Evolutionary conservation across 2,888 invertebrate genomes (phyloP).

Genomic region (Zootermopsis nevadensis): DNA sequence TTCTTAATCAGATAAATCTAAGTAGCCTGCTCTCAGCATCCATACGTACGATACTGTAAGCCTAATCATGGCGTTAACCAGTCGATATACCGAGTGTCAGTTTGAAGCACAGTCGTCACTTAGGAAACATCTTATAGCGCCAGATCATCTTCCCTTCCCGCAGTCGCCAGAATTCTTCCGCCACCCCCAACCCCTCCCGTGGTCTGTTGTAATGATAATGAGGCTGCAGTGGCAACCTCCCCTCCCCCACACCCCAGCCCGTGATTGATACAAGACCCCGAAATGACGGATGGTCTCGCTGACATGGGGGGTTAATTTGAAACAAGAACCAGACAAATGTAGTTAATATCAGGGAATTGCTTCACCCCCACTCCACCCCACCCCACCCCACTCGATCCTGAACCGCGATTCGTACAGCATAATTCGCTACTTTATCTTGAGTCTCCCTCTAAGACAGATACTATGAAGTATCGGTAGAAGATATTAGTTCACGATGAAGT

Average conservation of each 20-base stretch:
- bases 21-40: too few relatives aligned
- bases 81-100: too few relatives aligned
- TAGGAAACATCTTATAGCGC: background rate
- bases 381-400: background rate
- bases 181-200: slow-evolving; percentile 44
- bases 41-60: too few relatives aligned
- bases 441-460: background rate
- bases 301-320: slow-evolving; percentile 55
- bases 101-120: background rate
- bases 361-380: background rate
- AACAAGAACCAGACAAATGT: slow-evolving; percentile 55
- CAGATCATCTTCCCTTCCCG: slow-evolving; percentile 1
- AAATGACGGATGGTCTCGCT: slow-evolving; percentile 54
- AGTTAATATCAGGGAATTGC: slow-evolving; percentile 54
- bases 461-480: slow-evolving; percentile 33
- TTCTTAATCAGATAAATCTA: too few relatives aligned
- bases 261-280: slow-evolving; percentile 54
- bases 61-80: too few relatives aligned
- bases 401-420: slow-evolving; percentile 46
- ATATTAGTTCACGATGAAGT: too few relatives aligned
- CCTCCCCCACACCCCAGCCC: slow-evolving; percentile 32
- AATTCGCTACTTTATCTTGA: slow-evolving; percentile 52
- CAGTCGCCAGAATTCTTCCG: slow-evolving; percentile 25
- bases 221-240: slow-evolving; percentile 40
- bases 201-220: slow-evolving; percentile 53